Conservation (phyloP, 2,113 vertebrate species). For the Erinaceus europaeus region DNA sequence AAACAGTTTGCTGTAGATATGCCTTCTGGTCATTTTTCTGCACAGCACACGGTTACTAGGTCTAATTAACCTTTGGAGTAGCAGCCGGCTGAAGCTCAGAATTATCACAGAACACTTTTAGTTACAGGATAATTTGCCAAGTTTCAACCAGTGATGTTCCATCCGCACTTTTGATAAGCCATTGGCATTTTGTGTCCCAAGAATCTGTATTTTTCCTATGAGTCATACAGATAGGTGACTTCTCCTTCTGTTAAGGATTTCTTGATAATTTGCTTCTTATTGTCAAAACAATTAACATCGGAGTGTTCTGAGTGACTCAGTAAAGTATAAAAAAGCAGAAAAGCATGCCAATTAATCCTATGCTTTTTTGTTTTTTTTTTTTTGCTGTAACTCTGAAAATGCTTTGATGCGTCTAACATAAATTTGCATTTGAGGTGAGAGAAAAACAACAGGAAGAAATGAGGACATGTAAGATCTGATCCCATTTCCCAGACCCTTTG, state of each 20-base stretch:
- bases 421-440: conserved; percentile 19
- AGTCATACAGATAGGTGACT: background rate
- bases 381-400: background rate
- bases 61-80: background rate
- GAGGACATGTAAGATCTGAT: background rate
- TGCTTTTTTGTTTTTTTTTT: background rate
- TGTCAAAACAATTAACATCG: conserved; percentile 33
- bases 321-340: conserved; percentile 10
- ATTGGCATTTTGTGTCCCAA: background rate
- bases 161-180: background rate
- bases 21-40: background rate
- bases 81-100: background rate
- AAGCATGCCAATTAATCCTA: conserved; percentile 1
- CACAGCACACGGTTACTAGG: background rate
- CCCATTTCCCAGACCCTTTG: background rate
- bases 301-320: background rate
- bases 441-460: conserved; percentile 21
- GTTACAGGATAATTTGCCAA: background rate
- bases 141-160: background rate
- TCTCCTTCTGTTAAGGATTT: background rate
- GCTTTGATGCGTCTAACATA: background rate
- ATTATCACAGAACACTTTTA: background rate
- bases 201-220: background rate
- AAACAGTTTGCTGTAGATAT: background rate
- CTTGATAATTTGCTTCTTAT: conserved; percentile 37